phyloP scores from a whole-genome alignment of 2,113 vertebrate genomes.

The Mirounga angustirostris region DNA sequence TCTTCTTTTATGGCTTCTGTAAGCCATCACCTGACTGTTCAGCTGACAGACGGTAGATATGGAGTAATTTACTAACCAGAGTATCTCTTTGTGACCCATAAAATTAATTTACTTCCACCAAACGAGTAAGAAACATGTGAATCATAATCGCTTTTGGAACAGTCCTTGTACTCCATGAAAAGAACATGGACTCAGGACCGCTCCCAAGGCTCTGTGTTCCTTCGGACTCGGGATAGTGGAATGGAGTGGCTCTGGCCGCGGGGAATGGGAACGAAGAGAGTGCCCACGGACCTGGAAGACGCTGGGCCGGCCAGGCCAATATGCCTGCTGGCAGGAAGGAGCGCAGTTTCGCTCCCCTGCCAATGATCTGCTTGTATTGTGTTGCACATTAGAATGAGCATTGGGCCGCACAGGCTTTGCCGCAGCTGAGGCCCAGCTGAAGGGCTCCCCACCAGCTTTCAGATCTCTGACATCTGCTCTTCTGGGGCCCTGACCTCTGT shows the following conservation, averaged over 20 bases:
- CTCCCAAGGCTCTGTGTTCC: neutral
- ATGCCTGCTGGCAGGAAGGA: neutral
- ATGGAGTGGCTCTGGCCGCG: rapidly evolving
- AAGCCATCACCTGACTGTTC: neutral
- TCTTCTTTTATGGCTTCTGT: neutral
- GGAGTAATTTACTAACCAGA: slow-evolving; percentile 59
- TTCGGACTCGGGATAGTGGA: neutral
- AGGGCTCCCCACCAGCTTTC: neutral
- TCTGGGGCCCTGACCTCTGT: slow-evolving; percentile 31
- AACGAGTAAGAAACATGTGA: slow-evolving; percentile 51
- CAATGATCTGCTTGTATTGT: neutral
- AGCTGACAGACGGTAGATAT: neutral
- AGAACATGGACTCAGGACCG: neutral
- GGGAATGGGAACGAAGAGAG: neutral
- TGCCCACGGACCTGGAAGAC: neutral
- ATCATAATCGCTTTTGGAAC: slow-evolving; percentile 31
- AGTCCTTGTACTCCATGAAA: slow-evolving; percentile 3
- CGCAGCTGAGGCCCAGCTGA: slow-evolving; percentile 42
- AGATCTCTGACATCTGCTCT: neutral
- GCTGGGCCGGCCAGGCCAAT: rapidly evolving
- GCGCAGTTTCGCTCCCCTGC: neutral
- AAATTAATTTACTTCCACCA: slow-evolving; percentile 43
- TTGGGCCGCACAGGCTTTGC: slow-evolving; percentile 19
- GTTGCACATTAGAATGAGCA: neutral
- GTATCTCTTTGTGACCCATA: slow-evolving; percentile 56